phyloP scores from a whole-genome alignment of 1,140 invertebrate species.

The Antheraea mylitta region DNA sequence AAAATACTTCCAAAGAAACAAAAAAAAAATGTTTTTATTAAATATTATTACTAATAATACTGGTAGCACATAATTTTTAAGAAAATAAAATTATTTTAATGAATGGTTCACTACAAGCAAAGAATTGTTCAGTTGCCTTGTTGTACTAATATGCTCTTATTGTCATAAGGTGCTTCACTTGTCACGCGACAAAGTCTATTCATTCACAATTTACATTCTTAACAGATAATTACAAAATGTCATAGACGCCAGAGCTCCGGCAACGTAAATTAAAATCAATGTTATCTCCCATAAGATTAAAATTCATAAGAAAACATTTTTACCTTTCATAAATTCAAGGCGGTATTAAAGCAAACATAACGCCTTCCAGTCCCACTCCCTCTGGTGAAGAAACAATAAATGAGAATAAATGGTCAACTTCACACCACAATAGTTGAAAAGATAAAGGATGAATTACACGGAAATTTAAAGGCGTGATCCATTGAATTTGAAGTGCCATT shows the following conservation, averaged over 20 bases:
- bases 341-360: conserved; percentile 65
- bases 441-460: conserved; percentile 73
- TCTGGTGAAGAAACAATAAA: conserved; percentile 62
- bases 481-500: conserved; percentile 49
- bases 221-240: neutral
- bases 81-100: conserved; percentile 25
- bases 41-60: neutral
- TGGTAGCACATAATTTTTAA: neutral
- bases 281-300: neutral
- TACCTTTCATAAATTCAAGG: conserved; percentile 31
- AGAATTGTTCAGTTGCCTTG: conserved; percentile 15
- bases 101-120: conserved; percentile 24
- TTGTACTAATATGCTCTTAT: conserved; percentile 29
- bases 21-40: too few relatives aligned
- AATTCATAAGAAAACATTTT: conserved; percentile 3
- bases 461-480: conserved; percentile 65
- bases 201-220: conserved; percentile 56
- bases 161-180: conserved; percentile 45
- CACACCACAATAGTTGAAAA: conserved; percentile 62
- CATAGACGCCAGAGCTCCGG: neutral
- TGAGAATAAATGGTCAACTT: conserved; percentile 63
- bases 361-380: conserved; percentile 52
- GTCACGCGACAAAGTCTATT: conserved; percentile 64
- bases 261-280: neutral
- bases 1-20: too few relatives aligned